Base-by-base conservation (phyloP, 2,797 vertebrate genomes). In the Typhlichthys subterraneus region DNA sequence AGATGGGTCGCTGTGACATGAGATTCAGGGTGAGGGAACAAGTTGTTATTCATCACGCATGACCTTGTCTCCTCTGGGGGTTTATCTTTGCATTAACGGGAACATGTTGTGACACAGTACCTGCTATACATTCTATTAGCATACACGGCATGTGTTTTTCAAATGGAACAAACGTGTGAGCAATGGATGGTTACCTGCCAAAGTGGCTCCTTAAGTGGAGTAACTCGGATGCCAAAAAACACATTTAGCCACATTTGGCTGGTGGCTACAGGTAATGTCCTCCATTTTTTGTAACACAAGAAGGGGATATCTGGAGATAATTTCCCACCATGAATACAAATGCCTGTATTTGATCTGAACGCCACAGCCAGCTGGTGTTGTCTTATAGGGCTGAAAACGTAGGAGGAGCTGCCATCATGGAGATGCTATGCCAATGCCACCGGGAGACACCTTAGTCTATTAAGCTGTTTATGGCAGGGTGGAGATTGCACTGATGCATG, bases 1-100 rank as follows among this genome's bases (percentile, higher is more conserved):
- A 2, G 29, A 19, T 2, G 0, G 54, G 61, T 56, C 45, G n/a
- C 0, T 11, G 60, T 63, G 77, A 65, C 73, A 67, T 68, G 9
- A 49, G 51, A 61, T 4, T 1, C 0, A 1, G 3, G 11, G 5
- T 11, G 48, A 14, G n/a, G 48, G 5, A 5, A 50, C 13, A 12
- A 4, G 3, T 4, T 12, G 46, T 47, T 48, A 48, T 48, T 48
- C 46, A 13, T 11, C 11, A n/a, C 46, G 13, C 13, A 48, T 48
- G 10, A n/a, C 11, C 12, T 48, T 48, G 11, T 48, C 11, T 48
- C 11, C 46, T 12, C 11, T 12, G 46, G 2, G 2, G 11, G 1
- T 48, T 38, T 38, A 38, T 38, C 7, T 23, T 38, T 38, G 7
- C 33, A 38, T 38, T 38, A 38, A 23, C 3, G 45, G 12, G 45